Evolutionary conservation across 1,140 invertebrate species (phyloP), one percentile per base, ranked within the genome.

Genomic region (Polypedilum pembai): DNA sequence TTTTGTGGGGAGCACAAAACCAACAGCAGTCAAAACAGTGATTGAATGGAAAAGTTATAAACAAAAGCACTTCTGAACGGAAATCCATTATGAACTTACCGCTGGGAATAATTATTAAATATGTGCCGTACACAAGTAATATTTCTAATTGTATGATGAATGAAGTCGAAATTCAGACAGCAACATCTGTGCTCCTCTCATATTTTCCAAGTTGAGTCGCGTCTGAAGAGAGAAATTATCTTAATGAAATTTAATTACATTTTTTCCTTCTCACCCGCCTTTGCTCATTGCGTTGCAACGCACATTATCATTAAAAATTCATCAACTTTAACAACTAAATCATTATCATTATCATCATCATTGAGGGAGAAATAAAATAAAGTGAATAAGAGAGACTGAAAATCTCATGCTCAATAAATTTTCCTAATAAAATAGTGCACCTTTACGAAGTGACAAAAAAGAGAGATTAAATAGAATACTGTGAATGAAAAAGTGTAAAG

Each of bases 201-300:
- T 33, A 33, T 33, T 33, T 33, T 33, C 24, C 24, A 5, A 33
- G 24, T 33, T 3, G 5, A 33, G 8, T 56, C 45, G 45, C 45
- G 45, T 56, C 45, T 12, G 45, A 56, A 56, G 24, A 33, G 24
- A 33, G 24, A 56, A 56, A 56, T 56, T 56, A 12, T n/a, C 12
- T 56, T 56, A 56, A 56, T 56, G 45, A 56, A 56, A 56, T 56
- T 56, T 56, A 56, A 56, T 56, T 56, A 56, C 45, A n/a, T n/a
- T 56, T 4, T n/a, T 56, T 56, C 45, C 5, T 33, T 33, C 24
- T 33, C 24, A 33, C 24, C 24, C 24, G 24, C 24, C 24, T 33
- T 33, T 5, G 5, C n/a, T 33, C 24, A 33, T 33, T 33, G 24
- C 1, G 24, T 33, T 33, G 24, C 24, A 33, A 33, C 12, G n/a